These are phyloP conservation scores for Altica lythri DNA, from an alignment of 2,888 invertebrate species.

Conservation along the genomic window DNA sequence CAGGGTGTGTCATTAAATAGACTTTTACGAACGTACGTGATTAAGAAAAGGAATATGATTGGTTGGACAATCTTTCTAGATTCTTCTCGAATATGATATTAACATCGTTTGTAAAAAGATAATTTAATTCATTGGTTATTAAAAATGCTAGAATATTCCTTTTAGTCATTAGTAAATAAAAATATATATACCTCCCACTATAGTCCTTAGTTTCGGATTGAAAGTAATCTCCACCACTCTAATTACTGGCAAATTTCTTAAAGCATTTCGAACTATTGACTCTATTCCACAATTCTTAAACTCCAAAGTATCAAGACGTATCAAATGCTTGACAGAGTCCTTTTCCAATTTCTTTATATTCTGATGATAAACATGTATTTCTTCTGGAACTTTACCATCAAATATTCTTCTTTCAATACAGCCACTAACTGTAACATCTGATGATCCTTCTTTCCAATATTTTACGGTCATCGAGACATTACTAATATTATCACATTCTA, in stretches of 20 bases:
- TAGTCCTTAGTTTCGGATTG: neutral
- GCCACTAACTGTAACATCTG: conserved; percentile 6
- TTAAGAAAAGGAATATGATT: too few relatives aligned
- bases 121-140: too few relatives aligned
- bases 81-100: too few relatives aligned
- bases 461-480: conserved; percentile 1
- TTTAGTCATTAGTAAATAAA: neutral
- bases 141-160: too few relatives aligned
- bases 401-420: conserved; percentile 10
- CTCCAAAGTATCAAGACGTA: neutral
- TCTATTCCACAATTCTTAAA: conserved; percentile 5
- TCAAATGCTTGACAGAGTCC: conserved; percentile 8
- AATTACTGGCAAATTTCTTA: conserved; percentile 5
- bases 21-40: too few relatives aligned
- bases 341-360: conserved; percentile 7
- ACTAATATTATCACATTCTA: too few relatives aligned
- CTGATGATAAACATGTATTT: conserved; percentile 9
- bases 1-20: too few relatives aligned
- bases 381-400: neutral
- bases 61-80: too few relatives aligned
- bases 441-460: neutral
- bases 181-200: conserved; percentile 4
- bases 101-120: too few relatives aligned
- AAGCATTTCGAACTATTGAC: neutral
- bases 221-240: conserved; percentile 4